phyloP scores from a whole-genome alignment of 2,113 vertebrate species.

The Catharus bicknelli region DNA sequence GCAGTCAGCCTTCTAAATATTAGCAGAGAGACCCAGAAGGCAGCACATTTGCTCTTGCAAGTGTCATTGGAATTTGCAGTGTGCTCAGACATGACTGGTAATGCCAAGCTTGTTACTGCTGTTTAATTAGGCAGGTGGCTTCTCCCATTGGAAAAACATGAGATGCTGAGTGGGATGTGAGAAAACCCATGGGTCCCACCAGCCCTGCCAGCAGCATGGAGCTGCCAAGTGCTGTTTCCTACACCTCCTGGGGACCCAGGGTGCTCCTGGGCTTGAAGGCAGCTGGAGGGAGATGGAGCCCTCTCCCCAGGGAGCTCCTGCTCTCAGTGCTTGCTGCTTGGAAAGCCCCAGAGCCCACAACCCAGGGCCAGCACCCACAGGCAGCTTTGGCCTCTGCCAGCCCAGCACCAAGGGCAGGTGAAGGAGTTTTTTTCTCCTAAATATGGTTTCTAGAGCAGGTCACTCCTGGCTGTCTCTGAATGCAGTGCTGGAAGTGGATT shows the following conservation, averaged over 20 bases:
- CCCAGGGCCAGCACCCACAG: neutral
- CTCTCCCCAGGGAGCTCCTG: neutral
- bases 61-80: neutral
- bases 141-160: neutral
- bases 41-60: neutral
- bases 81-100: neutral
- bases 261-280: neutral
- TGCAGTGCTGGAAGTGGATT: neutral
- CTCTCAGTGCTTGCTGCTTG: neutral
- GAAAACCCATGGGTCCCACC: neutral
- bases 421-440: neutral
- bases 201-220: neutral
- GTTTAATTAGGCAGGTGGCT: conserved; percentile 39
- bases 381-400: neutral
- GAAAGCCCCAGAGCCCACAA: neutral
- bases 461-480: neutral
- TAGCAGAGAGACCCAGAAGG: conserved; percentile 9
- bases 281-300: neutral
- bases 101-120: neutral
- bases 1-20: conserved; percentile 21
- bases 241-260: neutral
- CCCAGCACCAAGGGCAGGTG: neutral
- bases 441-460: neutral
- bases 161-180: neutral
- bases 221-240: neutral